Base-by-base conservation (phyloP, 2,888 invertebrate genomes). In the Theodoxus fluviatilis region DNA sequence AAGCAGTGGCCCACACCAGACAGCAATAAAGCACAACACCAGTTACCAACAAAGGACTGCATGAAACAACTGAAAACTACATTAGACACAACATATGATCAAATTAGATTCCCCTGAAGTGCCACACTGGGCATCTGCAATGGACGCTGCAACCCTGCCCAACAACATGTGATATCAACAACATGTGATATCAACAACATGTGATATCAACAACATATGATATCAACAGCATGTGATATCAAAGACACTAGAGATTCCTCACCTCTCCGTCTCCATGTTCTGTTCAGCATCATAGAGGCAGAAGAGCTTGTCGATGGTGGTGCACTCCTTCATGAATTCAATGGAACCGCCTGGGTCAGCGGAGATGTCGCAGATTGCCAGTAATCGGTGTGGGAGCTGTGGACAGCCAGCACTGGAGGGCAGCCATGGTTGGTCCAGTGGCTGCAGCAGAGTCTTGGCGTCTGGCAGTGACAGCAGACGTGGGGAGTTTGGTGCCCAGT, bases 241-340 rank as follows among this genome's bases (percentile, higher is more conserved):
- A n/a, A n/a, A 38, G 12, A 52, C 52, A 52, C 52, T 22, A 4
- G 31, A 25, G 6, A 47, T 49, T 12, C 52, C 71, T 33, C 73
- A 92, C 91, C 93, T 94, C 83, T 97, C 97, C 0, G 94, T 95
- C 81, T 96, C 96, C 87, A 96, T 96, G 86, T 99, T 98, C 73
- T 96, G 92, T 86, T 99, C 97, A 6, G 99, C 98, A 85, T 99
- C 98, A 85, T 99, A 99, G n/a, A 99, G 90, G 85, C 96, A 97
- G 89, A 99, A 99, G 0, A 99, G 99, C 2, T 95, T 97, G 85
- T 99, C 99, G 72, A 99, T 99, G 0, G 98, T 99, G 0, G 99
- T 99, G 86, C 98, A 99, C 85, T 98, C 98, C 82, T 96, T 96
- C 98, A 99, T 98, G 85, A 99, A 99, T 87, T 99, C 98, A 71